Base-by-base conservation (phyloP, 1,140 invertebrate genomes). In the Stenopsyche tienmushanensis region DNA sequence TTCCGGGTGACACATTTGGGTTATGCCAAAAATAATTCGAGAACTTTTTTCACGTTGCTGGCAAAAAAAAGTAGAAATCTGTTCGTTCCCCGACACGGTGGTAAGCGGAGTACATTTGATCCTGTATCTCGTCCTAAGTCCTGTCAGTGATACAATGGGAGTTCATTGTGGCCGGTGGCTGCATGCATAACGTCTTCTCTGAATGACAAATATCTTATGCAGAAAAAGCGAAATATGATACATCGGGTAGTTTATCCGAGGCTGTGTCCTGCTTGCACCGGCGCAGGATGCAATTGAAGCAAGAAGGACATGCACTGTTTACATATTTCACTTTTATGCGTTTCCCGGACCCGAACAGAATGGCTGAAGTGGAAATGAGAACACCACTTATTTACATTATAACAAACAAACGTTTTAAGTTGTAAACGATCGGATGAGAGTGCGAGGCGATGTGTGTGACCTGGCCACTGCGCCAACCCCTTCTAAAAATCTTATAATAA, bases 371-470 rank as follows among this genome's bases (percentile, higher is more conserved):
- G 3, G 17, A 18, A 18, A 24, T 21, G 17, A 53, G 49, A 47
- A 47, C 17, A 21, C 44, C 5, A 5, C 5, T 57, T 49, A 60
- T 68, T 64, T 53, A 68, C 66, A 64, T 68, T 64, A 59, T 53
- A 57, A 59, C 66, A 64, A 64, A 64, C 66, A 60, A 64, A 64
- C 52, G 60, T 64, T 63, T 67, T 63, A 44, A 67, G 53, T 52
- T 67, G 66, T 67, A 64, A 67, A 67, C 62, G 66, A 64, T 67
- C 44, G 34, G 60, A 20, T 34, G 17, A 25, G 23, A 25, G 17
- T 20, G 42, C 29, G 57, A 53, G 3, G 42, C 29, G 57, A 53
- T 66, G 65, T 53, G 50, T 66, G 57, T 49, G 47, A 62, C 29
- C 34, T 1, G 57, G 49, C 5, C 49, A 54, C 42, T 60, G n/a